Evolutionary conservation across 1,140 invertebrate genomes (phyloP).

Genomic region (Zaprionus capensis): DNA sequence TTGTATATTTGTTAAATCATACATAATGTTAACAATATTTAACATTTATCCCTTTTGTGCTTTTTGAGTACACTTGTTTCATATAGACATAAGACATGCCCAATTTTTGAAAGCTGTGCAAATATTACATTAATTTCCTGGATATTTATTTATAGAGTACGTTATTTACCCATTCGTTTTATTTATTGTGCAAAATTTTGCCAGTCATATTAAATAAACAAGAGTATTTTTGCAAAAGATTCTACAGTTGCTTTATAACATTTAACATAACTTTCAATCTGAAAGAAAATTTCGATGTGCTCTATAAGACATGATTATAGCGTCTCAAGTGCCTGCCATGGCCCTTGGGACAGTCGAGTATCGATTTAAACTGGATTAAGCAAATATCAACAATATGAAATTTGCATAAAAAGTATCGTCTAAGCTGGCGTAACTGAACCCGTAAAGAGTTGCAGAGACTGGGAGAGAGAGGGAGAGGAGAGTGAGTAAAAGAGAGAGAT

Average conservation of each 20-base stretch:
- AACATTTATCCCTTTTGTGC: not conserved
- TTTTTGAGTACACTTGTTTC: slow-evolving; percentile 27
- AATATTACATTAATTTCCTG: slow-evolving; percentile 35
- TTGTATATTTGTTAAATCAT: not conserved
- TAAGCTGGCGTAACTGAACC: slow-evolving; percentile 76
- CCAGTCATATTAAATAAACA: not conserved
- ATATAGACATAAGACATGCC: not conserved
- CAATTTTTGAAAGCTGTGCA: slow-evolving; percentile 37
- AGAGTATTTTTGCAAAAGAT: not conserved
- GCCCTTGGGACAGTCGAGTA: slow-evolving; percentile 39
- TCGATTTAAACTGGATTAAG: slow-evolving; percentile 76
- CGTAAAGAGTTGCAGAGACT: not conserved
- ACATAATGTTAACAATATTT: not conserved
- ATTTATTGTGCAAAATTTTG: not conserved
- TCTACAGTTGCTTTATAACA: not conserved
- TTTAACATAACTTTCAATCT: not conserved
- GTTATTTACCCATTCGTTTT: not conserved
- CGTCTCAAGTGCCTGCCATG: slow-evolving; percentile 1
- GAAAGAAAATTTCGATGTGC: not conserved
- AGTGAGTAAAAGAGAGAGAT: not conserved
- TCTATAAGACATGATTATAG: not conserved
- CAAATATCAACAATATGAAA: slow-evolving; percentile 60
- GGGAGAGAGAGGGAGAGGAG: not conserved
- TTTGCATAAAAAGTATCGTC: slow-evolving; percentile 67
- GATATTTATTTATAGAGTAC: slow-evolving; percentile 6